Evolutionary conservation across 2,797 vertebrate genomes (phyloP), one percentile per base, ranked within the genome.

Genomic region (Octomys mimax): DNA sequence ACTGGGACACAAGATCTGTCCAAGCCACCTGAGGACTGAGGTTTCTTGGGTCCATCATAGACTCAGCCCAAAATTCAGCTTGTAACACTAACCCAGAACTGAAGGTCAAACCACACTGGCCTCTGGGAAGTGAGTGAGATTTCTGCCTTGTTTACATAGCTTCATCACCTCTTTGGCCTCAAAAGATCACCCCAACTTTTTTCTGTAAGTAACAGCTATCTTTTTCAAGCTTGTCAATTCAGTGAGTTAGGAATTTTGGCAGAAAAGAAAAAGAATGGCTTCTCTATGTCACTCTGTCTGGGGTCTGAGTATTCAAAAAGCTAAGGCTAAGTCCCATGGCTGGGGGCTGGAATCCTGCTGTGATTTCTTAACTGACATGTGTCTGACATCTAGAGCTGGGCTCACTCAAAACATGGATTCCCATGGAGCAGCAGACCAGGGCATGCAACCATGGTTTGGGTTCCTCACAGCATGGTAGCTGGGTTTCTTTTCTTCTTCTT

Each of bases 11-110:
- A 89, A 91, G 21, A 85, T 57, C 81, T 42, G 84, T 11, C 33
- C 33, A 85, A 92, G 59, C 26, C 31, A 82, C 61, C 49, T 42
- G 28, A 59, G 1, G 26, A 87, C 71, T 78, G 68, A 2, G 11
- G 59, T 66, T 86, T 86, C 64, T 75, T 28, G 7, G 49, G 31
- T 42, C 26, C 26, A 62, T 71, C 39, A 75, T 8, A 92, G 21
- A 36, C 61, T 90, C 57, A 66, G 42, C 61, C 81, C 28, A 83
- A 83, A 96, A 91, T 66, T 62, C 54, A 84, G 36, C 24, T 68
- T 24, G 3, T 49, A 71, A 78, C 68, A 78, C 71, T 75, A 81
- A 87, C n/a, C 71, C 49, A 61, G 73, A 54, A 84, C 49, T 46
- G 61, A 16, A 84, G 4, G 42, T 26, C 79, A 95, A 91, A 64